Evolutionary conservation across 2,113 vertebrate species (phyloP).

Genomic region (Oxyruncus cristatus): DNA sequence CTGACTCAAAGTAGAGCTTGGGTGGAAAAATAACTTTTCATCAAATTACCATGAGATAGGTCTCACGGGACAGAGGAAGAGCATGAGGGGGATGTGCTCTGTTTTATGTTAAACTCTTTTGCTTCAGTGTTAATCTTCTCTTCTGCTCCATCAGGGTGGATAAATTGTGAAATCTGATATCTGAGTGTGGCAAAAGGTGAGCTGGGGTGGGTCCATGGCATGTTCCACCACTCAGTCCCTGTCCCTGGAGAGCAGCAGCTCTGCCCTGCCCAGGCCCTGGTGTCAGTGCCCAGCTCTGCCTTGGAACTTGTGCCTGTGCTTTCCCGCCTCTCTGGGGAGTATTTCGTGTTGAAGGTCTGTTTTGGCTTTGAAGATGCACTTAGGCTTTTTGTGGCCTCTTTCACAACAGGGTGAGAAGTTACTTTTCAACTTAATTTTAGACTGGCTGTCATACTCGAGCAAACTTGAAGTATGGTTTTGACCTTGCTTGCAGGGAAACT

Average conservation of each 20-base stretch:
- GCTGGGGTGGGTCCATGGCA: neutral
- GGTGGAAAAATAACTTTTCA: conserved; percentile 27
- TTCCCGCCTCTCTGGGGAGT: neutral
- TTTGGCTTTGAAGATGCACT: conserved; percentile 41
- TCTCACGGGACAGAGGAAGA: neutral
- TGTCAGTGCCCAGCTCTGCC: neutral
- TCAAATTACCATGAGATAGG: neutral
- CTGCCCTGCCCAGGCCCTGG: neutral
- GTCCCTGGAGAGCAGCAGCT: neutral
- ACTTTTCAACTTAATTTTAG: conserved; percentile 38
- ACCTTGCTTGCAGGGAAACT: neutral
- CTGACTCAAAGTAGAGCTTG: neutral
- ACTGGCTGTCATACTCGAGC: neutral
- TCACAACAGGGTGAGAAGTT: conserved; percentile 43
- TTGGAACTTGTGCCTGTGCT: neutral
- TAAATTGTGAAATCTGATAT: neutral
- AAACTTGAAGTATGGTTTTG: neutral
- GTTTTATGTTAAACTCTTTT: neutral
- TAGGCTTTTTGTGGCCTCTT: conserved; percentile 16
- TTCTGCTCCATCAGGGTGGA: neutral
- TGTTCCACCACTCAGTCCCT: neutral
- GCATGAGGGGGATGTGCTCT: neutral
- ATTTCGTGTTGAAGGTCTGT: neutral
- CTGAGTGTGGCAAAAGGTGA: neutral
- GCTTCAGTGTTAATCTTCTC: neutral